Evolutionary conservation across 2,113 vertebrate genomes (phyloP).

Genomic region (Pygoscelis antarcticus): DNA sequence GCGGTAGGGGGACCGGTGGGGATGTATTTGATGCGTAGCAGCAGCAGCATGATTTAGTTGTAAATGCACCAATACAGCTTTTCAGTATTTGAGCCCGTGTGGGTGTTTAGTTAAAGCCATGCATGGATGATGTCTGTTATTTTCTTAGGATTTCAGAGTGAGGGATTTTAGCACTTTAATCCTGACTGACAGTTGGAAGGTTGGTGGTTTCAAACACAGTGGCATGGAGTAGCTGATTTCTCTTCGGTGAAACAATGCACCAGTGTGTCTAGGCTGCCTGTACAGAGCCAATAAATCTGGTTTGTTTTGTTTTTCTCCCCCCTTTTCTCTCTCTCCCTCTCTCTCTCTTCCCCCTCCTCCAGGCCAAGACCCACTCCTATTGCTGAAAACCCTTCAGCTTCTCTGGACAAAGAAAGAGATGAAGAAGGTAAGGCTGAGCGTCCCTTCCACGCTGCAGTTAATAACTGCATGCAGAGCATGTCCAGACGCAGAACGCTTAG

Average conservation of each 20-base stretch:
- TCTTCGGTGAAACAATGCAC: slow-evolving; percentile 42
- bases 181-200: slow-evolving; percentile 62
- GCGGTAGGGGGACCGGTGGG: rapidly evolving
- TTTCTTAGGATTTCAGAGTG: background rate
- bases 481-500: background rate
- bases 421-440: slow-evolving; percentile 65
- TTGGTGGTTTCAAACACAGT: slow-evolving; percentile 52
- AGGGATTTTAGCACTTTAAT: slow-evolving; percentile 46
- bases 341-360: background rate
- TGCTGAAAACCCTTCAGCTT: slow-evolving; percentile 49
- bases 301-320: slow-evolving; percentile 4
- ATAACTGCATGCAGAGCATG: slow-evolving; percentile 21
- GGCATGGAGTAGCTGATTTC: slow-evolving; percentile 42
- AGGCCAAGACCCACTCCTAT: slow-evolving; percentile 38
- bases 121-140: background rate
- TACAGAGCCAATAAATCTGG: slow-evolving; percentile 61
- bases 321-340: background rate
- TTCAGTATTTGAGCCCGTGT: background rate
- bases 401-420: slow-evolving; percentile 59
- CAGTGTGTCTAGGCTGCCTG: slow-evolving; percentile 55
- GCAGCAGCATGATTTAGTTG: background rate
- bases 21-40: background rate
- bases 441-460: background rate
- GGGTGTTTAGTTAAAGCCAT: background rate
- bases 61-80: background rate